These are phyloP conservation scores for Drosophila mojavensis DNA, from an alignment of 1,140 invertebrate genomes.

Conservation along the genomic window DNA sequence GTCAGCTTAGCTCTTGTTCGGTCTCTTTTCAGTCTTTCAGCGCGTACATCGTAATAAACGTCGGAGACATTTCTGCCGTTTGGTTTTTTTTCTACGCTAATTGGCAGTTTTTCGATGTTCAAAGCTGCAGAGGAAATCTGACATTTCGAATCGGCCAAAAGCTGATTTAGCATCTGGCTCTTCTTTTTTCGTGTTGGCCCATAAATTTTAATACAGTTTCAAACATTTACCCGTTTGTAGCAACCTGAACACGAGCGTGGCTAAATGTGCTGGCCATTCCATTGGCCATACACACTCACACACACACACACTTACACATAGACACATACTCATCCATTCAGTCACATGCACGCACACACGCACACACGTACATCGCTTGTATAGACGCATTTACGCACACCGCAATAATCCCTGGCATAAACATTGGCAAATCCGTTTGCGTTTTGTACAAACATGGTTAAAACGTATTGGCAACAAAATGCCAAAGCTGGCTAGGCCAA, in stretches of 20 bases:
- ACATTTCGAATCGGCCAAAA: constrained; percentile 26
- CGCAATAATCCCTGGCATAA: constrained; percentile 81
- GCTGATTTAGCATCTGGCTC: constrained; percentile 18
- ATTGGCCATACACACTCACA: constrained; percentile 50
- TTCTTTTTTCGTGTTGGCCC: constrained; percentile 16
- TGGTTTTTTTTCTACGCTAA: constrained; percentile 50
- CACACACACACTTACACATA: constrained; percentile 6
- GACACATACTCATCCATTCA: too few relatives aligned
- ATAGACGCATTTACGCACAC: constrained; percentile 75
- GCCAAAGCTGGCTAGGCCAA: constrained; percentile 38
- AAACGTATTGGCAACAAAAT: constrained; percentile 80
- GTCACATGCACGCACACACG: constrained; percentile 10
- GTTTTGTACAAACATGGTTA: constrained; percentile 82
- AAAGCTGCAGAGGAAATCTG: background rate
- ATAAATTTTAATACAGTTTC: constrained; percentile 45
- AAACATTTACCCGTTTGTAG: constrained; percentile 26
- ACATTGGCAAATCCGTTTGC: constrained; percentile 82
- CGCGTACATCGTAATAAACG: constrained; percentile 63
- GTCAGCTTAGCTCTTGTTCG: constrained; percentile 64
- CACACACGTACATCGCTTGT: constrained; percentile 9
- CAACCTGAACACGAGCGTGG: constrained; percentile 57
- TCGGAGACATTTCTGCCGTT: constrained; percentile 51
- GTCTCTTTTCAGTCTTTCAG: constrained; percentile 57
- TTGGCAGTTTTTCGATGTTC: constrained; percentile 57
- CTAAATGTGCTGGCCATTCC: constrained; percentile 62